phyloP scores from a whole-genome alignment of 2,888 invertebrate species.

The Cheilosia vulpina region DNA sequence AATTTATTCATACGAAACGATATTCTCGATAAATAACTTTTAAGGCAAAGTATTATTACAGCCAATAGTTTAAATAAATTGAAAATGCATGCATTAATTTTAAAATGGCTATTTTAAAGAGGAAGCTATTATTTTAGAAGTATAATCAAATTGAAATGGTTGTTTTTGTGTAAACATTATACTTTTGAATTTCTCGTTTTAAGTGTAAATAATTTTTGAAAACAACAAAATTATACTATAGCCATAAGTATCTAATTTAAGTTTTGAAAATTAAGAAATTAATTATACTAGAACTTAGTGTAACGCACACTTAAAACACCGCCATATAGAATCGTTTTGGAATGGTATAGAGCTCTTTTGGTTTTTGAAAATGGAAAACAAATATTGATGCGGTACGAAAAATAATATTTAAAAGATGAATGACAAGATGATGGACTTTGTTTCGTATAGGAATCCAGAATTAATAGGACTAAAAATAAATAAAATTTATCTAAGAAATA shows the following conservation, averaged over 20 bases:
- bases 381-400: conserved; percentile 3
- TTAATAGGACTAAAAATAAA: conserved; percentile 69
- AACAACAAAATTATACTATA: conserved; percentile 11
- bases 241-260: conserved; percentile 4
- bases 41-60: conserved; percentile 41
- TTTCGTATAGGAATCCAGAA: conserved; percentile 65
- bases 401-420: conserved; percentile 29
- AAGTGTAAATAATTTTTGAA: conserved; percentile 56
- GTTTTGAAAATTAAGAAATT: conserved; percentile 26
- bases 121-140: conserved; percentile 3
- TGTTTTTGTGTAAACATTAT: conserved; percentile 55
- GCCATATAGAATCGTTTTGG: conserved; percentile 26
- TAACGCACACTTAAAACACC: conserved; percentile 66
- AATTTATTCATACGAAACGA: conserved; percentile 17
- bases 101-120: conserved; percentile 37
- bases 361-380: conserved; percentile 27
- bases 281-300: conserved; percentile 49
- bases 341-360: conserved; percentile 20
- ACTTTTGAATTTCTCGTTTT: conserved; percentile 25
- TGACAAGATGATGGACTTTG: conserved; percentile 39
- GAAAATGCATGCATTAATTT: conserved; percentile 27
- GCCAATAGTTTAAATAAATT: conserved; percentile 28
- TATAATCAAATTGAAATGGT: conserved; percentile 65
- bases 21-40: conserved; percentile 35
- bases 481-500: conserved; percentile 63